Base-by-base conservation (phyloP, 1,140 invertebrate species). In the Alviniconcha marisindica region DNA sequence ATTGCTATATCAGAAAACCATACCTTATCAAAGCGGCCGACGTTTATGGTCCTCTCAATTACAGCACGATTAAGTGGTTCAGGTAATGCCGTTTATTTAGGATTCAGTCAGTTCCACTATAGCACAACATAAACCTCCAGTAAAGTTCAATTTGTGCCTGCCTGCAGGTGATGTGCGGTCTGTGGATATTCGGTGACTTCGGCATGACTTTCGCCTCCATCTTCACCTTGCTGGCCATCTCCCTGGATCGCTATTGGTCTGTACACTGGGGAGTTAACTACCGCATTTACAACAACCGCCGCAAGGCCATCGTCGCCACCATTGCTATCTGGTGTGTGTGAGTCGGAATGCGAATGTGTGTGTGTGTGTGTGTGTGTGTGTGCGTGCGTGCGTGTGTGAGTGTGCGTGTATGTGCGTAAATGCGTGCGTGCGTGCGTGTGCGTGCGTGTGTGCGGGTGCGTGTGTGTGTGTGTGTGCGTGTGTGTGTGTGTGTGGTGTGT, bases 151-250 rank as follows among this genome's bases (percentile, higher is more conserved):
- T n/a, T n/a, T n/a, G n/a, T n/a, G n/a, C n/a, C n/a, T n/a, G n/a
- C n/a, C 18, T 48, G 5, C 44, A 86, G 42, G 83, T 90, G 60
- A 81, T 92, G 78, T 93, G 93, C 82, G 87, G 87, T 4, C 84
- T 92, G 31, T 93, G 93, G 93, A 90, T 93, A 36, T 93, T 91
- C 83, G 91, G 89, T 71, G 93, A 93, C 84, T 93, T 92, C 83
- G 91, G 90, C n/a, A 92, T 93, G 91, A 93, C 92, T 10, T 93
- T 93, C 77, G 91, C 92, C 31, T 92, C 91, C 3, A 91, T 93
- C 38, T 92, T 93, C 78, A 92, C 92, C 0, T 82, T 93, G 0
- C 87, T 91, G 36, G 91, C 91, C 14, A 93, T 93, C 77, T 93
- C 93, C n/a, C 82, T 92, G 38, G 93, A 93, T 87, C 88, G 93